Evolutionary conservation across 2,113 vertebrate species (phyloP), one percentile per base, ranked within the genome.

Genomic region (Polyodon spathula): DNA sequence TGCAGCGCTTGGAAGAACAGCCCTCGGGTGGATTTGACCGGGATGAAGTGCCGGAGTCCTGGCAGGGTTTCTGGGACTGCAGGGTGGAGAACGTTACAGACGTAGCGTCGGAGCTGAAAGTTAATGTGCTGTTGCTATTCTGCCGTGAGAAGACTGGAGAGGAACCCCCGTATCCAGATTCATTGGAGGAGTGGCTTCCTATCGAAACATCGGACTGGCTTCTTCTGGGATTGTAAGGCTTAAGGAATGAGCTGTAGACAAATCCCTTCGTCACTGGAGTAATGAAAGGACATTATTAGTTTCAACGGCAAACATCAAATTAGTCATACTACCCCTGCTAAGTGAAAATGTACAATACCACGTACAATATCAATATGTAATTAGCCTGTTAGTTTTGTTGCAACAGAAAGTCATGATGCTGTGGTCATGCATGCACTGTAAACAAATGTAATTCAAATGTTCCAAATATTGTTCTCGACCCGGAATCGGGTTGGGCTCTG

Each of bases 241-340:
- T 97, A 75, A 99, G 79, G 76, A 99, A 99, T 71, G 95, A 97
- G 76, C 94, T 95, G 81, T 98, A 99, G 67, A 98, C 92, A 56
- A 99, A 99, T 54, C 96, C 96, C 38, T 93, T 94, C 1, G 86
- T 87, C 63, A 88, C 96, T 99, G 81, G 0, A 15, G 66, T 68
- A 44, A 62, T 60, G 71, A 37, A 12, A 62, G 27, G 46, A 14
- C 11, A 5, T 27, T 27, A 27, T 27, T 3, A 27, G 51, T 64
- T 27, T 54, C 39, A 27, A 27, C 27, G 6, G 50, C 8, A 27
- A 27, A 27, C 3, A 27, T 2, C 27, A 27, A 27, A 27, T 27
- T 27, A 27, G 27, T 27, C 27, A 27, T 27, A 27, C 27, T 27
- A 27, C 27, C 27, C 27, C 27, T 27, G 27, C 27, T 27, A 1